phyloP scores from a whole-genome alignment of 1,140 invertebrate species.

The Heliconius melpomene region DNA sequence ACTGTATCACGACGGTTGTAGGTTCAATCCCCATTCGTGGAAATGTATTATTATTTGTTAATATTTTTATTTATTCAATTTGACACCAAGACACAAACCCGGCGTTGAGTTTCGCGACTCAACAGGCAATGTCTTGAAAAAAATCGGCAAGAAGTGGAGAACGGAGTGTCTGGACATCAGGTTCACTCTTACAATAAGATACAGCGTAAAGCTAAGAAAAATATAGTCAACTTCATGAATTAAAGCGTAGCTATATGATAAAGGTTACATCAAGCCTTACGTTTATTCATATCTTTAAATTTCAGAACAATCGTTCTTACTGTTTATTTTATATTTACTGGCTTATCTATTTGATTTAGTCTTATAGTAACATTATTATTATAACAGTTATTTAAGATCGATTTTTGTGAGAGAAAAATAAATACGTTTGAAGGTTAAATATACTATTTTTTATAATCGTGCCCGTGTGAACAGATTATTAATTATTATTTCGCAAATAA shows the following conservation, averaged over 20 bases:
- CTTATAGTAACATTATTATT: background rate
- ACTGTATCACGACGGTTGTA: no score
- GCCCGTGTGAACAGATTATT: background rate
- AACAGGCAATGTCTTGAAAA: no score
- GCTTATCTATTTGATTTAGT: background rate
- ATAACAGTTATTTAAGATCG: background rate
- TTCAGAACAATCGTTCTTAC: background rate
- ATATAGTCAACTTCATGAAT: background rate
- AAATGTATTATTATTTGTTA: no score
- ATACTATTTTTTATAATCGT: background rate
- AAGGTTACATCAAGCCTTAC: constrained; percentile 1
- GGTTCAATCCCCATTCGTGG: no score
- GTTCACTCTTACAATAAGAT: no score
- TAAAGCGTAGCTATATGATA: background rate
- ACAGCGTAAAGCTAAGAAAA: no score
- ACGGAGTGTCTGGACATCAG: no score
- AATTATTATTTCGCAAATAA: background rate
- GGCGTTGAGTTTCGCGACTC: no score
- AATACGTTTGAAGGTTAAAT: background rate
- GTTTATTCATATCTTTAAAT: background rate
- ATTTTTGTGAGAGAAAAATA: background rate
- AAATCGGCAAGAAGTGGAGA: no score
- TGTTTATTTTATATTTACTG: background rate
- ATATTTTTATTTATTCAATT: no score
- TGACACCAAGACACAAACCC: no score